Conservation (phyloP, 2,797 vertebrate species). For the Brotogeris chrysoptera region DNA sequence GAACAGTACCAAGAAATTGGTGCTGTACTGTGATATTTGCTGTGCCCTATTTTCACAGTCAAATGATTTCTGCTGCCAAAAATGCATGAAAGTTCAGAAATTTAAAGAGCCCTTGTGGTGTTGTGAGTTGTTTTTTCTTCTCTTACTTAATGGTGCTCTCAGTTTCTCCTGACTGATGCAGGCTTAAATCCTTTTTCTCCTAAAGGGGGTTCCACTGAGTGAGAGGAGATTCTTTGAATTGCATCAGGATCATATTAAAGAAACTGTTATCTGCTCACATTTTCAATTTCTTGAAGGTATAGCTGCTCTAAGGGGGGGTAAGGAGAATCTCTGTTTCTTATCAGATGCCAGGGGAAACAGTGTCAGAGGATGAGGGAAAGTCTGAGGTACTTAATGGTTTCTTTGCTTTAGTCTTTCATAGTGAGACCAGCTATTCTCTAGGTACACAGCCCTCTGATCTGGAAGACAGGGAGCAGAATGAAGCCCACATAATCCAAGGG, state of each 20-base stretch:
- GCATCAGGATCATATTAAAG: background rate
- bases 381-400: background rate
- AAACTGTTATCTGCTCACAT: background rate
- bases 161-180: background rate
- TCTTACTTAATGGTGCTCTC: background rate
- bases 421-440: background rate
- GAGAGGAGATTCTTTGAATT: background rate
- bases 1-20: background rate
- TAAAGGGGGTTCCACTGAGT: background rate
- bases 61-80: background rate
- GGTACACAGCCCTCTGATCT: background rate
- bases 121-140: background rate
- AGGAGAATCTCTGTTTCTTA: background rate
- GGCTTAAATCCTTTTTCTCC: background rate
- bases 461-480: background rate
- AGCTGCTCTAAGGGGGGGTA: background rate
- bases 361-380: background rate
- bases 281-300: background rate
- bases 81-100: conserved; percentile 15
- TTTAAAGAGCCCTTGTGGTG: background rate
- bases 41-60: conserved; percentile 12
- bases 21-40: background rate
- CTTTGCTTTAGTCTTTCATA: background rate
- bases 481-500: background rate
- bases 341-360: background rate